Evolutionary conservation across 2,113 vertebrate genomes (phyloP).

Genomic region (Rhinoderma darwinii): DNA sequence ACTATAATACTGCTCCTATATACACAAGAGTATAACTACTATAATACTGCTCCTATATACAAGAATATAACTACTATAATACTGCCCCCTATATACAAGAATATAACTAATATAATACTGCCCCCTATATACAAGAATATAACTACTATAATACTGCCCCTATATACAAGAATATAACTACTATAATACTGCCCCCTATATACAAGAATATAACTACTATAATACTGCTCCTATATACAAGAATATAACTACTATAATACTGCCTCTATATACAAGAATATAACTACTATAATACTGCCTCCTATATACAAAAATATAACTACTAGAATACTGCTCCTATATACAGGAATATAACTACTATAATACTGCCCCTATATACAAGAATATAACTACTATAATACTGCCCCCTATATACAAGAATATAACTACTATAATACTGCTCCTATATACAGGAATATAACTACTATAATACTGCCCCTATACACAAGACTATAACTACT

Average conservation of each 20-base stretch:
- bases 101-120: background rate
- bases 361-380: background rate
- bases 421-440: background rate
- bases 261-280: background rate
- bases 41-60: no score
- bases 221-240: background rate
- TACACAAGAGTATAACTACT: no score
- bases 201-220: conserved; percentile 6
- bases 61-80: no score
- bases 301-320: conserved; percentile 7
- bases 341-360: background rate
- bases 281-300: conserved; percentile 1
- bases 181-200: background rate
- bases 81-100: background rate
- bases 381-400: background rate
- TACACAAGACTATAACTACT: background rate
- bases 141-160: background rate
- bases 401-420: background rate
- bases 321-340: conserved; percentile 2
- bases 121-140: background rate
- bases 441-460: background rate
- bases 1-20: no score
- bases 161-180: background rate
- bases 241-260: conserved; percentile 18
- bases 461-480: background rate